Evolutionary conservation across 2,113 vertebrate genomes (phyloP), one percentile per base, ranked within the genome.

Genomic region (Lasiurus borealis): DNA sequence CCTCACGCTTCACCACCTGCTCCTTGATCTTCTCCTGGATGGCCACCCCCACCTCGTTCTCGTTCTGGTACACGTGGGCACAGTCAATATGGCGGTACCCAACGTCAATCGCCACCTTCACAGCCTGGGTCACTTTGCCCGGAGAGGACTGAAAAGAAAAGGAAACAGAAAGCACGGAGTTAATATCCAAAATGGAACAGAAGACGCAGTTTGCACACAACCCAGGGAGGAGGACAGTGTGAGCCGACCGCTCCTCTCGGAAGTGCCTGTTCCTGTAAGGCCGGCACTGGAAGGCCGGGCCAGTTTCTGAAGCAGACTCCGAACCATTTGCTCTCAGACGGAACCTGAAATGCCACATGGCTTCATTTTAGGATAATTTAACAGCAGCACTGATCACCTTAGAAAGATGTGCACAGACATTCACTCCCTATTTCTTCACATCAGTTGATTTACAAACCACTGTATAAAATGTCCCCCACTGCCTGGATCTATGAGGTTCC

Each of bases 41-140:
- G 14, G 98, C 99, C 0, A 97, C 96, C 0, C 99, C 99, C 8
- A 99, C 98, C 71, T 99, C 99, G 0, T 95, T 97, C 78, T 99
- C 99, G 0, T 99, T 99, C 71, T 98, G 93, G 95, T 99, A 99
- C 27, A 99, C 97, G 0, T 98, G 98, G 31, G 99, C 99, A 0
- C 98, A 98, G 57, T 99, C 99, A 0, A 99, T 98, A 97, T 99
- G 99, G 0, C 98, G 98, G 97, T 99, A 99, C 0, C 99, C 99
- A 1, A 97, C 90, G 18, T 98, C 97, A 1, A 99, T 98, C 0
- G 99, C 99, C 16, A 90, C 91, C 93, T 98, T 98, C 85, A 99
- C 98, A 0, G 99, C 99, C 27, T 98, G 98, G 0, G 89, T 94
- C 27, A 99, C 98, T 13, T 99, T 95, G 11, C 99, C 99, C 0